These are phyloP conservation scores for Aporophyla nigra DNA, from an alignment of 2,888 invertebrate species.

Conservation along the genomic window DNA sequence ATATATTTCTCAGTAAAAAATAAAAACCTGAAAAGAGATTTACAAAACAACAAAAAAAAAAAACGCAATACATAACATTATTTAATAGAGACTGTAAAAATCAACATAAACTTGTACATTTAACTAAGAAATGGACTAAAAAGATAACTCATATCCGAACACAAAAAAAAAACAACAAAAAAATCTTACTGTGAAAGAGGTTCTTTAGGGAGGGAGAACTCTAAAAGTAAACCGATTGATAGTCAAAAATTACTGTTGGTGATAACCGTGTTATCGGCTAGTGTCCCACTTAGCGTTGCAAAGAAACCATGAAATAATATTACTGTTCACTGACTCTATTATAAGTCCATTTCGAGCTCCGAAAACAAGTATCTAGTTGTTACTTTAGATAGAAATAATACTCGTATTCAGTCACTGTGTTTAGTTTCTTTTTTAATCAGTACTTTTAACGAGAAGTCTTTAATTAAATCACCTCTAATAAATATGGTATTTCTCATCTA, in stretches of 20 bases:
- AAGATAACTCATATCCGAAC: background rate
- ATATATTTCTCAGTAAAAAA: background rate
- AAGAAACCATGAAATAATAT: background rate
- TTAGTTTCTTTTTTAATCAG: background rate
- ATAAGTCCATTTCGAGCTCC: background rate
- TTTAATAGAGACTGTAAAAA: background rate
- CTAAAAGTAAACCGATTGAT: constrained; percentile 10
- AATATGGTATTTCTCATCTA: background rate
- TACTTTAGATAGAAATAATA: background rate
- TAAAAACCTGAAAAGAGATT: constrained; percentile 7
- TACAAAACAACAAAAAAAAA: background rate
- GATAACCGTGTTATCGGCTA: constrained; percentile 46
- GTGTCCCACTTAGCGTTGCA: background rate
- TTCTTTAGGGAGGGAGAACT: constrained; percentile 39
- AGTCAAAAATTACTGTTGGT: constrained; percentile 9
- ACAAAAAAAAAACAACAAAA: background rate
- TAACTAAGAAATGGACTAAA: background rate
- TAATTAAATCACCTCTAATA: background rate
- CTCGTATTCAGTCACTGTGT: background rate
- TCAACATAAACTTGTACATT: background rate
- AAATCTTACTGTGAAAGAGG: constrained; percentile 29
- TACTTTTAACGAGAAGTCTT: background rate
- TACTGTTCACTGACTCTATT: background rate
- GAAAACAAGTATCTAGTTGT: background rate
- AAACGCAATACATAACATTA: background rate